phyloP scores from a whole-genome alignment of 2,888 invertebrate genomes.

The Lucinisca nassula region DNA sequence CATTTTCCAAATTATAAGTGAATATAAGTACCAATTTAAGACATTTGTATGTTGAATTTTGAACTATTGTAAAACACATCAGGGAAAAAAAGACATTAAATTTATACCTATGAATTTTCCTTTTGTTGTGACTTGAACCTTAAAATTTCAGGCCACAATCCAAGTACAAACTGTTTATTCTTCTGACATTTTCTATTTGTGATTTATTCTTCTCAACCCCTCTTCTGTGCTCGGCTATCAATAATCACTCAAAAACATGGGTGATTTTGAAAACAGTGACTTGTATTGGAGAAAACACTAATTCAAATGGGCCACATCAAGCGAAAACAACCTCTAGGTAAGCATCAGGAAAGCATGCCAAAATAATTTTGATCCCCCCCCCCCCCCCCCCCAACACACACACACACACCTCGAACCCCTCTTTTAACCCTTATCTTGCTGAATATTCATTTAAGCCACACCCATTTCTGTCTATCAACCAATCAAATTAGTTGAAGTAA shows the following conservation, averaged over 20 bases:
- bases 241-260: neutral
- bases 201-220: neutral
- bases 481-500: no score
- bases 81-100: conserved; percentile 30
- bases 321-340: no score
- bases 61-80: conserved; percentile 4
- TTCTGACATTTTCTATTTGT: conserved; percentile 10
- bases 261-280: neutral
- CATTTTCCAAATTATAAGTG: neutral
- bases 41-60: conserved; percentile 11
- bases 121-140: conserved; percentile 21
- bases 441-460: no score
- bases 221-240: neutral
- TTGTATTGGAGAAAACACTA: no score
- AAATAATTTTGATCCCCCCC: no score
- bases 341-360: no score
- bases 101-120: conserved; percentile 32
- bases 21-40: conserved; percentile 9
- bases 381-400: no score
- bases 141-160: conserved; percentile 29
- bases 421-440: no score
- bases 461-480: no score
- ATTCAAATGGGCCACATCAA: no score
- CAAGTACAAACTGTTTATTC: conserved; percentile 27
- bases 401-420: no score